These are phyloP conservation scores for Anoplolepis gracilipes DNA, from an alignment of 1,140 invertebrate species.

Conservation along the genomic window DNA sequence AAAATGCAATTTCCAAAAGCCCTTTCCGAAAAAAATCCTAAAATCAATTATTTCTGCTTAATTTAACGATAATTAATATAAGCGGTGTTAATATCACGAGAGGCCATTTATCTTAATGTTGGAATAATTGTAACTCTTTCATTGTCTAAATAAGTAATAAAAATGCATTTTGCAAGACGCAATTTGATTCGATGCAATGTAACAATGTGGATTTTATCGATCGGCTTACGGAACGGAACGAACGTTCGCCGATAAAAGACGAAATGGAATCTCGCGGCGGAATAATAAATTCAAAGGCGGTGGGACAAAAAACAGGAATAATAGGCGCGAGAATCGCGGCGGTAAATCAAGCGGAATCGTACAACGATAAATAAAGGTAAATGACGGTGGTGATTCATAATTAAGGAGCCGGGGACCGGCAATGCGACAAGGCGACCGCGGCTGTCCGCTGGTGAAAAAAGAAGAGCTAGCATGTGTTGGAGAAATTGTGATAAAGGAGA, in stretches of 20 bases:
- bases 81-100: background rate
- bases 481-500: constrained; percentile 52
- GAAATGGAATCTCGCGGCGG: constrained; percentile 67
- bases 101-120: background rate
- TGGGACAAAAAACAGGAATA: constrained; percentile 71
- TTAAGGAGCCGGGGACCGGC: constrained; percentile 64
- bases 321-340: constrained; percentile 71
- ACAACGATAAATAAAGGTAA: constrained; percentile 73
- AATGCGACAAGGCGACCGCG: constrained; percentile 28
- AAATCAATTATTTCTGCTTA: constrained; percentile 33
- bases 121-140: background rate
- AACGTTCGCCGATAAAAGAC: constrained; percentile 56
- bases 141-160: background rate
- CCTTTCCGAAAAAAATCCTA: background rate
- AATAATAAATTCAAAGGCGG: constrained; percentile 70
- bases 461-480: constrained; percentile 55
- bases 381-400: constrained; percentile 75
- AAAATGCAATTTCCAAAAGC: constrained; percentile 68
- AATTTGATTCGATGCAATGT: constrained; percentile 47
- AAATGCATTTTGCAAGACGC: constrained; percentile 6
- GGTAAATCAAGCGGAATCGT: constrained; percentile 71
- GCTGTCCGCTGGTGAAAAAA: constrained; percentile 52
- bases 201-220: constrained; percentile 59
- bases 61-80: constrained; percentile 57
- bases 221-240: constrained; percentile 54